Percentiles rank a stretch among this genome's conserved stretches.
These are phyloP conservation scores for Pseudochirops cupreus DNA, from an alignment of 2,797 vertebrate species.

Conservation along the genomic window DNA sequence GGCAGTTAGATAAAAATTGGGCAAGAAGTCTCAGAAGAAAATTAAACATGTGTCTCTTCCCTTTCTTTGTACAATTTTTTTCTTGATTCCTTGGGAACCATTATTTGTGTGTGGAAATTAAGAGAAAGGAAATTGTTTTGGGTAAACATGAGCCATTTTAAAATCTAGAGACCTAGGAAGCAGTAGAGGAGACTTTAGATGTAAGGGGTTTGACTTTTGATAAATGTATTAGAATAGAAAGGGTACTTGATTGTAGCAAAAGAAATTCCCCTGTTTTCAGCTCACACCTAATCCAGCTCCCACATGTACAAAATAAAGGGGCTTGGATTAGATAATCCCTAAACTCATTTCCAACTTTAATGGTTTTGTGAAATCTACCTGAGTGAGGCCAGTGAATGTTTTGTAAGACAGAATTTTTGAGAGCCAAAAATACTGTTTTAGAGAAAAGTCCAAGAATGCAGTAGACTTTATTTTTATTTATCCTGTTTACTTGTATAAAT, in stretches of 20 bases:
- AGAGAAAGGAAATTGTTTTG: neutral
- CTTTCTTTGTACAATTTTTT: neutral
- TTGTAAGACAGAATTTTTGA: neutral
- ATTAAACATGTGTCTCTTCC: neutral
- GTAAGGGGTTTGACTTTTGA: neutral
- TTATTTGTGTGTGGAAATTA: neutral
- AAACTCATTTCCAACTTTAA: neutral
- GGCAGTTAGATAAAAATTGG: neutral
- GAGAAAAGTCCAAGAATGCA: neutral
- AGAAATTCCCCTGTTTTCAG: neutral
- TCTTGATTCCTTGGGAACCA: neutral
- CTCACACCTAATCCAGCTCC: neutral
- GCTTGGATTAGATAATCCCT: neutral
- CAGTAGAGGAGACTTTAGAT: neutral
- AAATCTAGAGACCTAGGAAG: neutral
- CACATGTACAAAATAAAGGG: neutral
- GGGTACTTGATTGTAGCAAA: neutral
- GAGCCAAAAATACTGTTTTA: neutral
- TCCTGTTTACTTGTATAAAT: neutral
- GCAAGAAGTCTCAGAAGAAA: constrained; percentile 19
- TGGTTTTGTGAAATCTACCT: neutral
- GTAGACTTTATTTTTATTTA: neutral
- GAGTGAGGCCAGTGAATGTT: neutral
- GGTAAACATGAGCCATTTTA: neutral
- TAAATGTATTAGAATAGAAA: neutral